A percentile compares a stretch with the other conserved stretches of the same genome.
phyloP scores from a whole-genome alignment of 2,113 vertebrate species.

The Phoenicopterus ruber region DNA sequence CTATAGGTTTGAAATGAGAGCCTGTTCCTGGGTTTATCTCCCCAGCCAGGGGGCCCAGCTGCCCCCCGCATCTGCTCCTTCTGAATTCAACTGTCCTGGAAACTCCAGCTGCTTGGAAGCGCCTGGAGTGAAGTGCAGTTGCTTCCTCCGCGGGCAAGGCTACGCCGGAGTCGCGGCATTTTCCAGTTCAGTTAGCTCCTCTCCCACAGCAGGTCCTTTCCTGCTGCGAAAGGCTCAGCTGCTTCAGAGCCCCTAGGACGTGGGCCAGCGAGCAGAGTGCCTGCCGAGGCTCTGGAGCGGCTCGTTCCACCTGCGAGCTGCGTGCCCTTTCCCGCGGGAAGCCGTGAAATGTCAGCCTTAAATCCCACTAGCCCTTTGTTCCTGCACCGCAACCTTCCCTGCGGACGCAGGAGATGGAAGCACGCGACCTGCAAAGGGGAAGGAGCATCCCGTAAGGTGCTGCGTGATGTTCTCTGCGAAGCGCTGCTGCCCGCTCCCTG shows the following conservation, averaged over 20 bases:
- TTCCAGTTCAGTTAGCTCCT: background rate
- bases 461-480: accelerated
- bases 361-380: background rate
- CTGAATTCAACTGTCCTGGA: background rate
- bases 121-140: background rate
- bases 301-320: background rate
- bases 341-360: background rate
- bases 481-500: background rate
- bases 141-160: background rate
- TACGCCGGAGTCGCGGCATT: background rate
- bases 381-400: background rate
- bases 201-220: background rate
- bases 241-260: background rate
- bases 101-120: background rate
- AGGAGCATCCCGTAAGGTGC: background rate
- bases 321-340: background rate
- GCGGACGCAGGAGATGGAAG: background rate
- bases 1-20: background rate
- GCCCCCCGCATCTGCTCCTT: background rate
- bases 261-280: background rate
- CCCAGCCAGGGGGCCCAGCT: background rate
- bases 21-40: background rate
- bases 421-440: background rate
- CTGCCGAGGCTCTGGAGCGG: background rate
- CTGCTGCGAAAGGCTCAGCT: background rate